Evolutionary conservation across 2,113 vertebrate genomes (phyloP), one percentile per base, ranked within the genome.

Genomic region (Sinocyclocheilus rhinocerous): DNA sequence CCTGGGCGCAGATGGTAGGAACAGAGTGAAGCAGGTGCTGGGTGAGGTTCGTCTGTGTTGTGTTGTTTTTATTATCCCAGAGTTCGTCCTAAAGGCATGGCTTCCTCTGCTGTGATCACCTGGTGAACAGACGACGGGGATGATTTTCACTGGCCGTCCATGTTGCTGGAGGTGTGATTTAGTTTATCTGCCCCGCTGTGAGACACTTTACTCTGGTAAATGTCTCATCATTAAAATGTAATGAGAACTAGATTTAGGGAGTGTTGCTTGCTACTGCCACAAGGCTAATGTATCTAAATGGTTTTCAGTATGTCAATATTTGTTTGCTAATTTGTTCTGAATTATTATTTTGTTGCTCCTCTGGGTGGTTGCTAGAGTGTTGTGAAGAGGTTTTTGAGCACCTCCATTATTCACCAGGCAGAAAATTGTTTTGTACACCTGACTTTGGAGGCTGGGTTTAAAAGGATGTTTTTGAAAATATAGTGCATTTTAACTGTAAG

Each of bases 1-100:
- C 78, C 85, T 77, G 87, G 88, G 93, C 91, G 87, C 91, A 93
- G 93, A 94, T 93, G 93, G 92, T 88, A 87, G 88, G 88, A 86
- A 88, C 91, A 90, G 85, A 72, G 50, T 13, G 69, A 67, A 55
- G 76, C 92, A 92, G 92, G 92, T 93, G 91, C 84, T 79, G 87
- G 63, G 82, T 87, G 81, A 86, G 88, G 89, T 83, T 91, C 86
- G 67, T 87, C 82, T 8, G 39, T 84, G 85, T 87, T 69, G 13
- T 88, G 85, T 89, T 88, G 83, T 63, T 86, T 65, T 42, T 26
- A 55, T 33, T 55, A 88, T 52, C 57, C 81, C 33, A 73, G 29
- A 89, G 80, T 85, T 89, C 59, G 75, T 87, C 85, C 75, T 42
- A 1, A 42, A 84, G 87, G 80, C 85, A 73, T 81, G 8, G 36